Conservation (phyloP, 1,140 invertebrate species). For the Pteromalus puparum region DNA sequence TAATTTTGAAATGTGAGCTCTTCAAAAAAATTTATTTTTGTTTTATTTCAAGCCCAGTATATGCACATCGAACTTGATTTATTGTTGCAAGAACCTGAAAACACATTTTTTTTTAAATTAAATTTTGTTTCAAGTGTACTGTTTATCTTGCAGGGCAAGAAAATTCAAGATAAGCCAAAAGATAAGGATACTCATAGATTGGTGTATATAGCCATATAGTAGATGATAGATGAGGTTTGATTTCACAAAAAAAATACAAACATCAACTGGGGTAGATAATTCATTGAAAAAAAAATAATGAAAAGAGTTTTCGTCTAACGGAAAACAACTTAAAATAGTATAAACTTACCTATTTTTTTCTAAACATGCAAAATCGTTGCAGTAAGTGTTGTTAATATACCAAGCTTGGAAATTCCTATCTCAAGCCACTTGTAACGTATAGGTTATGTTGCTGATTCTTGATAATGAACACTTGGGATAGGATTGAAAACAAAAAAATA, state of each 20-base stretch:
- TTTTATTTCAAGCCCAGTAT: neutral
- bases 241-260: slow-evolving; percentile 64
- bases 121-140: slow-evolving; percentile 36
- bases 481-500: neutral
- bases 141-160: slow-evolving; percentile 43
- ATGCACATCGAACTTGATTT: neutral
- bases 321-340: neutral
- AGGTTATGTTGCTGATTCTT: too few species aligned
- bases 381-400: neutral
- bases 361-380: neutral
- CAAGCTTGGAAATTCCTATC: neutral
- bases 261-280: slow-evolving; percentile 6
- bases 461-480: neutral
- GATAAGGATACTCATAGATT: slow-evolving; percentile 38
- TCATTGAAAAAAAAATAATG: slow-evolving; percentile 22
- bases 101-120: slow-evolving; percentile 37
- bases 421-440: neutral
- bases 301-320: neutral
- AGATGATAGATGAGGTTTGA: slow-evolving; percentile 77
- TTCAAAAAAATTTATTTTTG: slow-evolving; percentile 7
- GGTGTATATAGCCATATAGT: slow-evolving; percentile 68
- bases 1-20: slow-evolving; percentile 50
- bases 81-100: slow-evolving; percentile 22
- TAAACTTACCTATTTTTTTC: neutral
- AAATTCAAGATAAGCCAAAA: slow-evolving; percentile 44